Evolutionary conservation across 2,888 invertebrate species (phyloP), one percentile per base, ranked within the genome.

Genomic region (Rhamphomyia laevipes): DNA sequence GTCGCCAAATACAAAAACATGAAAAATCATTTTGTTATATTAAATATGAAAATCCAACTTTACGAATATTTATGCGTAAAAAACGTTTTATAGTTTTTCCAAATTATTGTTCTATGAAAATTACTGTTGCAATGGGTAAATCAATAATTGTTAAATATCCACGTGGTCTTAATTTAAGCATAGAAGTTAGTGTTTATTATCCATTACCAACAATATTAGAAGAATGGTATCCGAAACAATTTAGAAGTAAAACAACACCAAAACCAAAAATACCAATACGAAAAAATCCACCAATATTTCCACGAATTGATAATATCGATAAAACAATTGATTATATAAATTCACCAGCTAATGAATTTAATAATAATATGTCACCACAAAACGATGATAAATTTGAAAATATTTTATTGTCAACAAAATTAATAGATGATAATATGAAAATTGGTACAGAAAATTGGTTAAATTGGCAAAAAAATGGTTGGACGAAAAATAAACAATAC

Each of bases 71-170:
- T 46, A 60, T 59, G n/a, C 60, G 67, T 0, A 59, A 58, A 18
- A 64, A 61, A 43, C 59, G 67, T 4, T 67, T 65, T 54, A 55
- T 67, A 17, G 47, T 67, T 1, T 61, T 66, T 46, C 64, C 68
- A 0, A 59, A 61, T 30, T 65, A 65, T 11, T 53, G 63, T 1
- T 55, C 58, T 30, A 53, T 68, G 0, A 67, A 68, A 50, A 62
- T 68, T 21, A 67, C 66, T 0, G 51, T 61, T 1, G 55, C 55
- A 1, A 10, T 64, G 0, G 59, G 61, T 35, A 68, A 66, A 50
- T 57, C 59, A 4, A 45, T 67, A 1, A 49, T 67, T 21, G 59
- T 63, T 0, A 37, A 44, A 4, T 61, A 55, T 51, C 67, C 67
- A 1, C 60, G 48, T 10, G 65, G 67, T 1, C 49, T 65, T 2